phyloP scores from a whole-genome alignment of 92 coral and sea anemone genomes.

The Phenganax marumi region DNA sequence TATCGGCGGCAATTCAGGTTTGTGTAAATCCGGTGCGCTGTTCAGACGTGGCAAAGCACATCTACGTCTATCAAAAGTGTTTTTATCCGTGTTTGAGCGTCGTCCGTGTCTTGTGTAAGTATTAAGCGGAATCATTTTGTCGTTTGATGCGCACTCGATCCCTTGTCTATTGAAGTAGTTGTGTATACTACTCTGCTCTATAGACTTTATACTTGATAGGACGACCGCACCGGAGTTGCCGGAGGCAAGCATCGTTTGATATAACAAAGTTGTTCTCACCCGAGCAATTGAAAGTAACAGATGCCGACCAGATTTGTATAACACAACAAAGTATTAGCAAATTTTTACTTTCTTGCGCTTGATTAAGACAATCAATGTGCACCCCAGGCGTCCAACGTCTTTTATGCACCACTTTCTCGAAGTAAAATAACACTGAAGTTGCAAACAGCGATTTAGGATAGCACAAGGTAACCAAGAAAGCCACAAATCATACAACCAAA shows the following conservation, averaged over 20 bases:
- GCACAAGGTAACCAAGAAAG: no score
- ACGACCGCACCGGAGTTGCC: slow-evolving; percentile 20
- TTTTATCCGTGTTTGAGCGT: background rate
- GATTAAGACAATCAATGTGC: background rate
- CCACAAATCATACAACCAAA: no score
- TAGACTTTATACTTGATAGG: background rate
- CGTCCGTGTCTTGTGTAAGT: slow-evolving; percentile 8
- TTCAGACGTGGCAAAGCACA: background rate
- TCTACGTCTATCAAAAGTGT: background rate
- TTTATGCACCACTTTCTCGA: no score
- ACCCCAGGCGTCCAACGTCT: background rate
- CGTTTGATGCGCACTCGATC: slow-evolving; percentile 4
- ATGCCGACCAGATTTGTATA: background rate
- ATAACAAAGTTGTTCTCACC: background rate
- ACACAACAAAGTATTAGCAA: background rate
- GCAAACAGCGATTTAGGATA: no score
- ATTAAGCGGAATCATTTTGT: slow-evolving; percentile 42
- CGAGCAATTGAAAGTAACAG: background rate
- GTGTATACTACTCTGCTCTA: background rate
- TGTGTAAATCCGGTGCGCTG: slow-evolving; percentile 34
- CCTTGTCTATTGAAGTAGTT: slow-evolving; percentile 18
- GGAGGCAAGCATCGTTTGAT: slow-evolving; percentile 3
- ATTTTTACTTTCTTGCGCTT: background rate
- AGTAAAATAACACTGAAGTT: no score
- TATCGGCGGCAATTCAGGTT: slow-evolving; percentile 31